Percentiles rank a stretch among this genome's conserved stretches.
phyloP scores from a whole-genome alignment of 2,113 vertebrate species.

The Excalfactoria chinensis region DNA sequence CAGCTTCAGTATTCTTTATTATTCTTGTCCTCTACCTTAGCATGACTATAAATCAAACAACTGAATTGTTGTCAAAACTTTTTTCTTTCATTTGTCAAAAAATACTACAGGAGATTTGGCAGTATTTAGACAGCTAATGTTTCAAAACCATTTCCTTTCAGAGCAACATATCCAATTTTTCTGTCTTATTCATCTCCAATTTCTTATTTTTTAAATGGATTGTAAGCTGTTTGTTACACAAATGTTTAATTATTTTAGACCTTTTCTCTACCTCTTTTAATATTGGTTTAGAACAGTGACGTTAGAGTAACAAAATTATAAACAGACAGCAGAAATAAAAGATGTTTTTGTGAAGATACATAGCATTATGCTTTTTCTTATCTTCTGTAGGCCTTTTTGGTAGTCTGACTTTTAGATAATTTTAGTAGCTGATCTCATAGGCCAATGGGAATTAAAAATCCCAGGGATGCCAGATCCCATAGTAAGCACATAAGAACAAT shows the following conservation, averaged over 20 bases:
- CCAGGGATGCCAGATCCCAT: background rate
- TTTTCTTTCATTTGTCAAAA: background rate
- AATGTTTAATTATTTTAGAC: background rate
- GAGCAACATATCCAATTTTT: background rate
- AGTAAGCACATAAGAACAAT: background rate
- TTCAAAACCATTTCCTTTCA: background rate
- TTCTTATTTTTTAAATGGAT: background rate
- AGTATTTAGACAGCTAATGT: background rate
- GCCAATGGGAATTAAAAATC: background rate
- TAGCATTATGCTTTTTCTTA: background rate
- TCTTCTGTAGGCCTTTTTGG: background rate
- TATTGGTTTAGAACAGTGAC: background rate
- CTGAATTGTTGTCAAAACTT: rapidly evolving
- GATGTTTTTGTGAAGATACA: background rate
- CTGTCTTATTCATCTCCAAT: background rate
- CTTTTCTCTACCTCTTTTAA: background rate
- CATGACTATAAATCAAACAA: background rate
- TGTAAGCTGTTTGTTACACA: background rate
- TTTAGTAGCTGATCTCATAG: background rate
- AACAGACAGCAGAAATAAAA: background rate
- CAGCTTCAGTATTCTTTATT: background rate
- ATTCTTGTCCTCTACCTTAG: background rate
- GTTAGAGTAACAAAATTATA: background rate
- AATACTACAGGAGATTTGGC: background rate
- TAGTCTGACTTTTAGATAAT: background rate